Percentiles rank a stretch among this genome's conserved stretches.
These are phyloP conservation scores for Agelas oroides DNA, from an alignment of 37 sponge, comb jelly and placozoan species.

Conservation along the genomic window DNA sequence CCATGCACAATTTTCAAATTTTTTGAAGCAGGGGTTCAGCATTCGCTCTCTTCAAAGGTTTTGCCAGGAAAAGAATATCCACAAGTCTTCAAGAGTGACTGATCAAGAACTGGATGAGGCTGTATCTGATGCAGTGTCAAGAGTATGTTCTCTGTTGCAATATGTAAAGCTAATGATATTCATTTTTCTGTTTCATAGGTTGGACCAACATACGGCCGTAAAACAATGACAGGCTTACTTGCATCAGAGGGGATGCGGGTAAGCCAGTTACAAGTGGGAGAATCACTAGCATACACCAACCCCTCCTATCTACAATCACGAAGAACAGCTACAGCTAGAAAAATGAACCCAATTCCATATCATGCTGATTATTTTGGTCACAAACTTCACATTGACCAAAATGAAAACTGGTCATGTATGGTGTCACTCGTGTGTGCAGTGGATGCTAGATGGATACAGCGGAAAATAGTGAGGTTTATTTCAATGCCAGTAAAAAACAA, in stretches of 20 bases:
- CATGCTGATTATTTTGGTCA: conserved; percentile 73
- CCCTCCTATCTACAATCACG: conserved; percentile 43
- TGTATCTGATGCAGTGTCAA: background rate
- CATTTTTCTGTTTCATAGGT: conserved; percentile 1
- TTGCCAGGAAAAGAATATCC: background rate
- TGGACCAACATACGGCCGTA: conserved; percentile 61
- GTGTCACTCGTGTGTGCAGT: conserved; percentile 65
- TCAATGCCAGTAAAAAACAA: too few relatives aligned
- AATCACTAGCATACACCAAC: conserved; percentile 24
- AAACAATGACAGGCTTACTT: conserved; percentile 60
- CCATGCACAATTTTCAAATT: conserved; percentile 20
- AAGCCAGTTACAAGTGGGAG: conserved; percentile 36
- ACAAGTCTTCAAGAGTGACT: background rate
- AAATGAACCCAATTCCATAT: conserved; percentile 32
- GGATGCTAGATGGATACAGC: too few relatives aligned
- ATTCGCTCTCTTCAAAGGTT: background rate
- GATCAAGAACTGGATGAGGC: background rate
- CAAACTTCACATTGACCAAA: conserved; percentile 77
- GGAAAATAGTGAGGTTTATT: too few relatives aligned
- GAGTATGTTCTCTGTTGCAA: background rate
- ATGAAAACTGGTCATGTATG: conserved; percentile 69
- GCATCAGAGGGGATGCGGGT: conserved; percentile 35
- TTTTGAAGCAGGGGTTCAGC: background rate
- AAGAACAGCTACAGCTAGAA: conserved; percentile 8
- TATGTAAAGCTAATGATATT: too few relatives aligned